Evolutionary conservation across 1,140 invertebrate genomes (phyloP).

Genomic region (Cydia pomonella): DNA sequence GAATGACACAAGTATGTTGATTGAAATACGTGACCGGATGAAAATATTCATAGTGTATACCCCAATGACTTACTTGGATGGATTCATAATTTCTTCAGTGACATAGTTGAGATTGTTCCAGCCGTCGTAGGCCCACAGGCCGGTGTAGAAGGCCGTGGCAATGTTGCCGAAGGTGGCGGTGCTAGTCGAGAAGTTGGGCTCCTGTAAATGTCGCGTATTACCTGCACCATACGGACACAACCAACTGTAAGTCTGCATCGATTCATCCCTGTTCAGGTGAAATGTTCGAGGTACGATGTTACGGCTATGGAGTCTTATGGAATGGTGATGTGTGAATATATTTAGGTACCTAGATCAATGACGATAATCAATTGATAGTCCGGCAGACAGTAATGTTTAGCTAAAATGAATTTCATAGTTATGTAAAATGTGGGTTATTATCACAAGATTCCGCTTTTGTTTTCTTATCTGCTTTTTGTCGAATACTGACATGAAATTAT

Average conservation of each 20-base stretch:
- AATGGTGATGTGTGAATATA: neutral
- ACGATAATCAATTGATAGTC: neutral
- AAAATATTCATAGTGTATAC: too few relatives aligned
- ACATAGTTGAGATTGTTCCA: slow-evolving; percentile 99
- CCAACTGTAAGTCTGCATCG: slow-evolving; percentile 68
- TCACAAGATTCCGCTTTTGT: neutral
- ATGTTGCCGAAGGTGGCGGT: slow-evolving; percentile 93
- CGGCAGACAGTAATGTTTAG: neutral
- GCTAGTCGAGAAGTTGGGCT: slow-evolving; percentile 88
- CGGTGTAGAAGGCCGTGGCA: slow-evolving; percentile 98
- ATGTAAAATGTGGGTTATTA: too few relatives aligned
- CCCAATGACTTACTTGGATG: slow-evolving; percentile 88
- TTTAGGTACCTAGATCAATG: neutral
- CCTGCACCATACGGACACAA: slow-evolving; percentile 83
- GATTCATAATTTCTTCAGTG: slow-evolving; percentile 99
- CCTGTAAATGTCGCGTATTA: slow-evolving; percentile 93
- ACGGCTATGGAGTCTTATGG: neutral
- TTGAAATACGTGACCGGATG: too few relatives aligned
- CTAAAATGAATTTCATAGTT: too few relatives aligned
- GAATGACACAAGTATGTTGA: neutral
- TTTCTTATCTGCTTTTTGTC: neutral
- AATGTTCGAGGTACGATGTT: slow-evolving; percentile 8
- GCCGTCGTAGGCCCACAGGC: slow-evolving; percentile 99
- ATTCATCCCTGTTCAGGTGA: slow-evolving; percentile 49
- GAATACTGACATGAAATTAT: too few relatives aligned